phyloP scores from a whole-genome alignment of 37 sponge, comb jelly and placozoan species.

The Amphimedon queenslandica region DNA sequence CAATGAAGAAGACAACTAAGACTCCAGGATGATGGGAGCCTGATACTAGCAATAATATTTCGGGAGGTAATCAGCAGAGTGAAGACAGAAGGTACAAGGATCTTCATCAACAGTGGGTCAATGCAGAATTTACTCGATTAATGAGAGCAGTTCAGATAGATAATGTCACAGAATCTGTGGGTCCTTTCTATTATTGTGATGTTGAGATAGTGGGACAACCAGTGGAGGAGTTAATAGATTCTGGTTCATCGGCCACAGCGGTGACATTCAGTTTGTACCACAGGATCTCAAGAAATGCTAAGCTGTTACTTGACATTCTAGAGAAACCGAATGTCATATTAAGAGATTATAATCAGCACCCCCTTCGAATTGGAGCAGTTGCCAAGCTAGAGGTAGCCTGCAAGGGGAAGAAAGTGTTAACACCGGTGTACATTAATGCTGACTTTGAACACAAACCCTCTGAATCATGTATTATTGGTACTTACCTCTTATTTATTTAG shows the following conservation, averaged over 20 bases:
- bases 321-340: conserved; percentile 1
- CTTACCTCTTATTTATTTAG: conserved; percentile 5
- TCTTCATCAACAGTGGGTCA: too few relatives aligned
- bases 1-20: too few relatives aligned
- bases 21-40: too few relatives aligned
- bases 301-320: neutral
- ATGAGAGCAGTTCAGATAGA: too few relatives aligned
- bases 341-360: conserved; percentile 12
- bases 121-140: too few relatives aligned
- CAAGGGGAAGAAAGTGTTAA: neutral
- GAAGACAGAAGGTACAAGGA: too few relatives aligned
- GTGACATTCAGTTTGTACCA: conserved; percentile 17
- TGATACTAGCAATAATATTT: too few relatives aligned
- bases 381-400: neutral
- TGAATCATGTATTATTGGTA: conserved; percentile 4
- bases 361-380: neutral
- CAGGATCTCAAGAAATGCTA: neutral
- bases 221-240: conserved; percentile 14
- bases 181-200: conserved; percentile 19
- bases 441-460: too few relatives aligned
- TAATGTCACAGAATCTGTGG: too few relatives aligned
- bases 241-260: conserved; percentile 30
- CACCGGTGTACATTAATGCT: conserved; percentile 6
- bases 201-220: neutral
- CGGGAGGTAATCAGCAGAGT: too few relatives aligned